Evolutionary conservation across 2,113 vertebrate species (phyloP).

Genomic region (Microtus ochrogaster): DNA sequence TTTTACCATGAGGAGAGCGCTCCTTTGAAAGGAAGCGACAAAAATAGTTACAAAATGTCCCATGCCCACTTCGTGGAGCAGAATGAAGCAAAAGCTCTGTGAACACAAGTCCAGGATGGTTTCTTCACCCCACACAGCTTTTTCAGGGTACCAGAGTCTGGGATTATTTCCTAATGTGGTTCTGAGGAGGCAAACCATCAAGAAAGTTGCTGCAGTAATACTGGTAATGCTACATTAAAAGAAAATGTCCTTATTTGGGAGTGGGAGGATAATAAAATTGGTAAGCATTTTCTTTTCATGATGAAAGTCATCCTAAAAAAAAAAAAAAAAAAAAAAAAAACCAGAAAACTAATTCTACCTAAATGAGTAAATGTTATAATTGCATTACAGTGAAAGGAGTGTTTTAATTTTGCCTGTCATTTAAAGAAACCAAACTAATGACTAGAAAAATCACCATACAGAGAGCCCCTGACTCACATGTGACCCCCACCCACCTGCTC

Average conservation of each 20-base stretch:
- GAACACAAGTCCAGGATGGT: background rate
- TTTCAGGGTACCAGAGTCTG: background rate
- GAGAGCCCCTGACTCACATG: slow-evolving; percentile 26
- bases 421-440: slow-evolving; percentile 5
- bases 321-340: slow-evolving; percentile 32
- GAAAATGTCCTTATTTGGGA: background rate
- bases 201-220: background rate
- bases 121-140: slow-evolving; percentile 28
- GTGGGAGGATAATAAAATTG: background rate
- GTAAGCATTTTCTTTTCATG: slow-evolving; percentile 28
- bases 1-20: slow-evolving; percentile 32
- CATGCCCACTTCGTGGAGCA: slow-evolving; percentile 16
- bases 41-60: slow-evolving; percentile 48
- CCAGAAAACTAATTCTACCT: slow-evolving; percentile 34
- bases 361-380: slow-evolving; percentile 31
- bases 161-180: slow-evolving; percentile 35
- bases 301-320: slow-evolving; percentile 27
- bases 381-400: slow-evolving; percentile 21
- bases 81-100: background rate
- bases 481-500: background rate
- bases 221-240: slow-evolving; percentile 1
- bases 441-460: background rate
- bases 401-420: slow-evolving; percentile 24
- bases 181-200: slow-evolving; percentile 3
- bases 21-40: slow-evolving; percentile 28